Evolutionary conservation across 1,140 invertebrate genomes (phyloP).

Genomic region (Anagrus nilaparvatae): DNA sequence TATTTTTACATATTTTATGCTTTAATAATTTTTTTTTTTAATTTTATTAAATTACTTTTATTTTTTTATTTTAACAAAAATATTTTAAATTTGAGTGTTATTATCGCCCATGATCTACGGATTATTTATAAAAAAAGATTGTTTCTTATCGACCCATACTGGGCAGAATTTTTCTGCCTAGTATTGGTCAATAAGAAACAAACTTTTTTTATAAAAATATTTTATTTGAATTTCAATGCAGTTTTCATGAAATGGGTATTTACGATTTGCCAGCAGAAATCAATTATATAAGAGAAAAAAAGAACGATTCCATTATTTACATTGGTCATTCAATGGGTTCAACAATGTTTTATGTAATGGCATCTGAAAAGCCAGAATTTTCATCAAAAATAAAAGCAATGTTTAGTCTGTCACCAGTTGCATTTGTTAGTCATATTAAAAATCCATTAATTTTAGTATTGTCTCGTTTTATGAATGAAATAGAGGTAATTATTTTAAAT

Average conservation of each 20-base stretch:
- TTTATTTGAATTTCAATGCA: slow-evolving; percentile 19
- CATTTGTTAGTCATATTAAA: slow-evolving; percentile 55
- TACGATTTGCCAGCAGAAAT: slow-evolving; percentile 55
- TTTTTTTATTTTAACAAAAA: too few species aligned
- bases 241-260: slow-evolving; percentile 58
- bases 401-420: slow-evolving; percentile 63
- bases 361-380: slow-evolving; percentile 44
- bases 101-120: too few species aligned
- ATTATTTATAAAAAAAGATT: too few species aligned
- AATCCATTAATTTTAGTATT: slow-evolving; percentile 55
- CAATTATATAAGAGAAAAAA: slow-evolving; percentile 44
- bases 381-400: slow-evolving; percentile 41
- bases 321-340: slow-evolving; percentile 56
- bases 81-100: too few species aligned
- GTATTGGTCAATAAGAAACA: too few species aligned
- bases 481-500: slow-evolving; percentile 42
- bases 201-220: too few species aligned
- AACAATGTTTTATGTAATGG: slow-evolving; percentile 51
- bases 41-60: too few species aligned
- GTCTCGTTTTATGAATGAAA: slow-evolving; percentile 46
- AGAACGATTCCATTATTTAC: slow-evolving; percentile 31
- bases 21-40: too few species aligned
- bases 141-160: too few species aligned
- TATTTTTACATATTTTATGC: too few species aligned
- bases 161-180: too few species aligned